Evolutionary conservation across 2,113 vertebrate genomes (phyloP).

Genomic region (Sylvilagus bachmani): DNA sequence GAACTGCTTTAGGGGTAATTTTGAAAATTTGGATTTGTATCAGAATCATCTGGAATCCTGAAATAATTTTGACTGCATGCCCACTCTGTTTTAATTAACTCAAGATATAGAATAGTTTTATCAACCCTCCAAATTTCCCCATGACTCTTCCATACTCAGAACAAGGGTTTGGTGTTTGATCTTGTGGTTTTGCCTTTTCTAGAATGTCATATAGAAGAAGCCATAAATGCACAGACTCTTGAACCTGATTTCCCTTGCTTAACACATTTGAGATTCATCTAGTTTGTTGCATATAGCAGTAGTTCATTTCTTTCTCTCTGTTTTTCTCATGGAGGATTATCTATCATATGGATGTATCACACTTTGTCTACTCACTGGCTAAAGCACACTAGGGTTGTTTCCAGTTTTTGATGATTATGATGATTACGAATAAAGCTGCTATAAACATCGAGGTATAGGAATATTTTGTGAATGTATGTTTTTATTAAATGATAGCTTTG

Average conservation of each 20-base stretch:
- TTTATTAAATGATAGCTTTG: constrained; percentile 11
- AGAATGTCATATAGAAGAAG: constrained; percentile 20
- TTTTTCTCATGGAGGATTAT: background rate
- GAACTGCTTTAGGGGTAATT: background rate
- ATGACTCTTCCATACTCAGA: background rate
- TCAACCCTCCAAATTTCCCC: background rate
- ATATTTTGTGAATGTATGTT: background rate
- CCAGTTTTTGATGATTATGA: background rate
- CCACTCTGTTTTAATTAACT: background rate
- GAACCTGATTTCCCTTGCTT: background rate
- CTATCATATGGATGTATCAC: background rate
- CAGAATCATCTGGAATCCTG: background rate
- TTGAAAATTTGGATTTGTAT: background rate
- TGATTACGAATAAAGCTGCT: background rate
- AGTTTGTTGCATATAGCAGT: background rate
- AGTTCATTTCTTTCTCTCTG: background rate
- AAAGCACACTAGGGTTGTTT: background rate
- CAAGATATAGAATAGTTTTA: background rate
- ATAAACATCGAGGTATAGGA: background rate
- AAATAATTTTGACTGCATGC: background rate
- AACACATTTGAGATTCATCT: background rate
- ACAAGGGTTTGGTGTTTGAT: background rate
- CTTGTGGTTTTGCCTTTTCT: background rate
- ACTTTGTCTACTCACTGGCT: background rate
- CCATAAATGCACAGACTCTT: background rate